Base-by-base conservation (phyloP, 2,888 invertebrate genomes). In the Cetonia aurata region DNA sequence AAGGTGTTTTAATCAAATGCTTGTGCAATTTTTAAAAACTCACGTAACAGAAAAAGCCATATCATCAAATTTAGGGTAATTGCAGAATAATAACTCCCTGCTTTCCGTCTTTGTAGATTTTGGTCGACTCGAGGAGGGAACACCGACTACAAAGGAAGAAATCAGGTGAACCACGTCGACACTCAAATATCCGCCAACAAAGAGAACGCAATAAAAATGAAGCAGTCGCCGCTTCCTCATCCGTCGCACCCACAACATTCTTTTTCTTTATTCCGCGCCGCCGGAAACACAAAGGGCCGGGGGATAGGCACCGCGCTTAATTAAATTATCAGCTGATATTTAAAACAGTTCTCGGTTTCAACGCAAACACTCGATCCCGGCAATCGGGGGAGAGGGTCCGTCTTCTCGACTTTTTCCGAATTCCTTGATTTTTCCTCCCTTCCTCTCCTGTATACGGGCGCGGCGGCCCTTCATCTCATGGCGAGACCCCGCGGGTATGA, bases 301-400 rank as follows among this genome's bases (percentile, higher is more conserved):
- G 80, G 81, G 77, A 80, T 25, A 80, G 80, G 82, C 1, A 80
- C 80, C 80, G 13, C 15, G 81, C 83, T 83, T 84, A 84, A 84
- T 84, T 84, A 84, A 84, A 84, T 84, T 84, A 84, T 83, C 84
- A 82, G 82, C 82, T 82, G 84, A 83, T 84, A 83, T 83, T 83
- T 83, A 83, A 83, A 83, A 81, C 82, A 78, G 81, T 76, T 79
- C 78, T 78, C 75, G 79, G 79, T 79, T 78, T 77, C 72, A 76
- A 74, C 75, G 77, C 76, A 79, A 79, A 80, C 78, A 78, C 78
- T 78, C 73, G 77, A 78, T 77, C 75, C 73, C 71, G 70, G 71
- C 74, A 72, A 75, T 75, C 75, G 53, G n/a, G n/a, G 31, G 31
- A 72, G 71, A 71, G 70, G 60, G 72, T 70, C 70, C 67, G 12